These are phyloP conservation scores for Drosophila longiperda DNA, from an alignment of 2,888 invertebrate species.

Conservation along the genomic window DNA sequence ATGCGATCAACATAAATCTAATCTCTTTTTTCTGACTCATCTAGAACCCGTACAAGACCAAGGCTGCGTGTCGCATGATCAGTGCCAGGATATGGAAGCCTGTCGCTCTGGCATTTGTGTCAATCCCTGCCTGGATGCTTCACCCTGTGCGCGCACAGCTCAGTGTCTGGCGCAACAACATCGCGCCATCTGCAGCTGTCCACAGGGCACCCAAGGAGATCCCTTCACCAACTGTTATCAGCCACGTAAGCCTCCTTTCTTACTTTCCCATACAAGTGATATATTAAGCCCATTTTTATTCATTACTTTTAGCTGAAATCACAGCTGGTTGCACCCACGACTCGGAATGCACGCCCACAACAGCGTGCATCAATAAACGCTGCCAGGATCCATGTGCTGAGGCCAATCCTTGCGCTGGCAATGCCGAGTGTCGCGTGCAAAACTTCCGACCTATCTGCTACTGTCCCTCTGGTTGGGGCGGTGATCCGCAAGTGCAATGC, in stretches of 20 bases:
- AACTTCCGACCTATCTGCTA: slow-evolving; percentile 93
- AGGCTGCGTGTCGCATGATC: slow-evolving; percentile 90
- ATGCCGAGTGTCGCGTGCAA: slow-evolving; percentile 91
- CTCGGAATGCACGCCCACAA: slow-evolving; percentile 90
- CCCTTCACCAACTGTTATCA: slow-evolving; percentile 91
- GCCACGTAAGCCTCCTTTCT: slow-evolving; percentile 66
- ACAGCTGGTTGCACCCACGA: slow-evolving; percentile 90
- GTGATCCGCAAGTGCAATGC: slow-evolving; percentile 93
- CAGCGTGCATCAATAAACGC: slow-evolving; percentile 91
- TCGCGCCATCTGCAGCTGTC: slow-evolving; percentile 91
- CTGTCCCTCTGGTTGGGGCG: slow-evolving; percentile 94
- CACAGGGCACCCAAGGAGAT: slow-evolving; percentile 90
- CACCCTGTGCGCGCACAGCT: slow-evolving; percentile 91
- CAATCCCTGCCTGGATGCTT: slow-evolving; percentile 89
- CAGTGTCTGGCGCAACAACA: slow-evolving; percentile 91
- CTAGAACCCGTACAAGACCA: slow-evolving; percentile 84
- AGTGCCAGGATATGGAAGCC: slow-evolving; percentile 90
- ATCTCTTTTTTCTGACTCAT: neutral
- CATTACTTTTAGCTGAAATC: slow-evolving; percentile 74
- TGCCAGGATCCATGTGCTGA: slow-evolving; percentile 93
- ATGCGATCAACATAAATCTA: neutral
- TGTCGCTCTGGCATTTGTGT: slow-evolving; percentile 91
- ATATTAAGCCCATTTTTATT: neutral
- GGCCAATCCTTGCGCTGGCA: slow-evolving; percentile 91
- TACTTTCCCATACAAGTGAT: neutral